Base-by-base conservation (phyloP, 2,113 vertebrate species). In the Trichechus manatus region DNA sequence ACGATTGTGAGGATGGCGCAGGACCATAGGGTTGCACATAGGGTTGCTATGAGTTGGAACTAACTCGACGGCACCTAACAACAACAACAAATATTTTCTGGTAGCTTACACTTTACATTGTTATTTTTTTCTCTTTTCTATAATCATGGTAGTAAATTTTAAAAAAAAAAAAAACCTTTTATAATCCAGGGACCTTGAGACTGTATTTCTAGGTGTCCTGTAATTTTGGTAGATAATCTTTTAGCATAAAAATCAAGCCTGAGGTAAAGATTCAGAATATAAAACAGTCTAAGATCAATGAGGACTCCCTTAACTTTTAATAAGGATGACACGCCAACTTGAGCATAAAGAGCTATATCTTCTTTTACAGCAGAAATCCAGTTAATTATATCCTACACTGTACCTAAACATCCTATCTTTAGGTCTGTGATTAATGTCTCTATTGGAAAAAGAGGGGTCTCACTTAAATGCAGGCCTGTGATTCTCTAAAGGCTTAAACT, bases 401-500 rank as follows among this genome's bases (percentile, higher is more conserved):
- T 90, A 36, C 33, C 25, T 83, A 77, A 95, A 95, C 36, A 44
- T 20, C 50, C 33, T 77, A n/a, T 36, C 31, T 77, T 82, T 59
- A 44, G 47, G 31, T 53, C 47, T 91, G 10, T 61, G 23, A 72
- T 66, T 72, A 36, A 44, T 66, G 31, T 59, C 20, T 68, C 47
- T 85, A 15, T 77, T 36, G 17, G 36, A 77, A 88, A 95, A 59
- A 66, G 36, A 56, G 59, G 9, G 9, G 14, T 75, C 66, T 63
- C n/a, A 39, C 59, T 39, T 74, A 90, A 90, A 95, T 47, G 27
- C 78, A 72, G 42, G 31, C 44, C 27, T 68, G 23, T 88, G 84
- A 72, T 64, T 53, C 33, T 66, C 79, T 64, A 91, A 95, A 85
- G 61, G 27, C 63, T 91, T 39, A 86, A 84, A n/a, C 8, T 79